These are phyloP conservation scores for Nematolebias whitei DNA, from an alignment of 2,113 vertebrate species.

Conservation along the genomic window DNA sequence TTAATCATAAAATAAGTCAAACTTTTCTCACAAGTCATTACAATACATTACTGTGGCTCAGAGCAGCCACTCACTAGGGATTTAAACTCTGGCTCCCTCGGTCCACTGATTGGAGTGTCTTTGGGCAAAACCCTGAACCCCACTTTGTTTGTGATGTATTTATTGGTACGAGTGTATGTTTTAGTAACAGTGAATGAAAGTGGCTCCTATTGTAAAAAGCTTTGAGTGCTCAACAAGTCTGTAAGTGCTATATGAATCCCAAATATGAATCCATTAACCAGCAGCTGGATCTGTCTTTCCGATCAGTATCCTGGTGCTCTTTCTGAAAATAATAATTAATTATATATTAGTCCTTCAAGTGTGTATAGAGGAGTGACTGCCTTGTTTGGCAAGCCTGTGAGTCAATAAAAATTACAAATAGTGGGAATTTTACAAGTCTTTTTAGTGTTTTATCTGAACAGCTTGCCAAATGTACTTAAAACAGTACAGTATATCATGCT, in stretches of 20 bases:
- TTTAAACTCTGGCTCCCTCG: background rate
- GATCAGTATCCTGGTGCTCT: background rate
- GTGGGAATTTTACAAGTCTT: background rate
- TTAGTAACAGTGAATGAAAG: background rate
- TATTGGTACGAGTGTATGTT: background rate
- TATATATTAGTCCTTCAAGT: background rate
- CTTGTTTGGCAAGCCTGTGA: background rate
- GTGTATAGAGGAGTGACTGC: background rate
- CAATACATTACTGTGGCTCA: background rate
- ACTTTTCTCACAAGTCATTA: background rate
- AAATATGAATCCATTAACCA: background rate
- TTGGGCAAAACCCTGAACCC: background rate
- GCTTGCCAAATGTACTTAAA: background rate
- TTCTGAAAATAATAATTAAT: constrained; percentile 5
- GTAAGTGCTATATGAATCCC: background rate
- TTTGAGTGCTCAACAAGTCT: background rate
- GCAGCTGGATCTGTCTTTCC: background rate
- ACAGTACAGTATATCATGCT: no score
- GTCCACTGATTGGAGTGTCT: background rate
- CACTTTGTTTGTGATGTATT: background rate
- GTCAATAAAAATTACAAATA: no score
- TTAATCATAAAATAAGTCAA: background rate
- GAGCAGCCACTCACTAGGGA: background rate
- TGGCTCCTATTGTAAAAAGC: background rate
- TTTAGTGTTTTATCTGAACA: background rate